Percentiles rank a stretch among this genome's conserved stretches.
Evolutionary conservation across 2,797 vertebrate species (phyloP).

Genomic region (Heliangelus exortis): DNA sequence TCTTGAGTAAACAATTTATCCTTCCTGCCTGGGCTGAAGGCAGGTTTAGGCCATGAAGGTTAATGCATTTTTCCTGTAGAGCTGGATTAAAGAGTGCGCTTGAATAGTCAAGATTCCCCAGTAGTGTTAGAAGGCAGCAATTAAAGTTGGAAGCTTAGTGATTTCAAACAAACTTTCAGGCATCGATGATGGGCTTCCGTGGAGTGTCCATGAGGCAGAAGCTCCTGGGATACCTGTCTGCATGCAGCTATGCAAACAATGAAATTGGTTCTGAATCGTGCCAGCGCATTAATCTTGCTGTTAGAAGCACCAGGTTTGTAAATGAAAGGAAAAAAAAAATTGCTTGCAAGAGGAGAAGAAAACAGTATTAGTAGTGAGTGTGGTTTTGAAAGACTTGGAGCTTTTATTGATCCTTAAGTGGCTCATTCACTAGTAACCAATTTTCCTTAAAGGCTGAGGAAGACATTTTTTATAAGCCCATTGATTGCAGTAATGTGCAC

Average conservation of each 20-base stretch:
- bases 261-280: conserved; percentile 15
- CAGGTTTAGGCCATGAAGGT: conserved; percentile 85
- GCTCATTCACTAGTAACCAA: conserved; percentile 17
- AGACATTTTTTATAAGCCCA: background rate
- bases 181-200: conserved; percentile 52
- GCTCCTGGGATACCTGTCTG: conserved; percentile 48
- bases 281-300: conserved; percentile 44
- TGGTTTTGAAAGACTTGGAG: conserved; percentile 30
- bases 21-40: conserved; percentile 74
- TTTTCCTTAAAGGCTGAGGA: conserved; percentile 41
- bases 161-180: conserved; percentile 74
- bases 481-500: background rate
- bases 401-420: conserved; percentile 60
- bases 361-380: conserved; percentile 20
- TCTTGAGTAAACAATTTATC: conserved; percentile 83
- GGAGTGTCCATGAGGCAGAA: conserved; percentile 47
- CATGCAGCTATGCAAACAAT: conserved; percentile 53
- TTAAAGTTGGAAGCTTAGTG: conserved; percentile 75
- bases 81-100: conserved; percentile 76
- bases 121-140: conserved; percentile 75
- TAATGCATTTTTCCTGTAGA: conserved; percentile 92
- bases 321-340: background rate
- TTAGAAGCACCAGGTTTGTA: conserved; percentile 35
- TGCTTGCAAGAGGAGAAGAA: background rate
- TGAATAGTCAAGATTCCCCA: conserved; percentile 74